Conservation (phyloP, 2,113 vertebrate genomes). For the Paramormyrops kingsleyae region DNA sequence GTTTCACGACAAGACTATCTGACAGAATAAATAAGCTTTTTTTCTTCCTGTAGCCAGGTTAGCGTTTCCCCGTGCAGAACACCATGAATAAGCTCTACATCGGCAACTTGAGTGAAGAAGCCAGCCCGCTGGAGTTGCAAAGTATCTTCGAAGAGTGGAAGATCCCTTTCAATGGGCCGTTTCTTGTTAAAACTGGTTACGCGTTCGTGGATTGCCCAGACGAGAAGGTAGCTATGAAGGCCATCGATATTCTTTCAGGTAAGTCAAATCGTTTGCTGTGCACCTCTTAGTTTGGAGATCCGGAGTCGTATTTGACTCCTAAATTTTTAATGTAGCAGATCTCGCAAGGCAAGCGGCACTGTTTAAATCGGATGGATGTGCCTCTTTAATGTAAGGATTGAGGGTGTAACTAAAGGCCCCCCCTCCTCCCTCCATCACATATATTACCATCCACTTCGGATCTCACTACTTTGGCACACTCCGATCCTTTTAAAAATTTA, state of each 20-base stretch:
- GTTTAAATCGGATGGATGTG: not conserved
- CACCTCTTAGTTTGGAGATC: not conserved
- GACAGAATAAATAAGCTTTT: conserved; percentile 46
- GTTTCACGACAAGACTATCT: conserved; percentile 52
- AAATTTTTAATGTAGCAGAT: not conserved
- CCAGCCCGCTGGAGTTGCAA: conserved; percentile 89
- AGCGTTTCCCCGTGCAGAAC: conserved; percentile 44
- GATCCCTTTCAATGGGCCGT: conserved; percentile 87
- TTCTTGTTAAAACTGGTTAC: conserved; percentile 92
- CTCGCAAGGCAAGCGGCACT: not conserved
- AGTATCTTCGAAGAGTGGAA: conserved; percentile 94
- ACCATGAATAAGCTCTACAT: conserved; percentile 99
- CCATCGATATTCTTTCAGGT: conserved; percentile 97
- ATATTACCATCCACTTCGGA: conserved; percentile 38
- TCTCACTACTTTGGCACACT: conserved; percentile 42
- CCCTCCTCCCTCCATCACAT: conserved; percentile 40
- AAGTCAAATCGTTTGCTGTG: conserved; percentile 41
- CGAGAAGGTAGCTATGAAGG: conserved; percentile 93
- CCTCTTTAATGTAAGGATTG: conserved; percentile 8
- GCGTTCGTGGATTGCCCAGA: conserved; percentile 98
- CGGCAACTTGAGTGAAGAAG: conserved; percentile 91
- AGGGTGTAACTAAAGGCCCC: conserved; percentile 7
- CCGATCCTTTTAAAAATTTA: conserved; percentile 19
- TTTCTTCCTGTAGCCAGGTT: conserved; percentile 42
- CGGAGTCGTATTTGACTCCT: not conserved